Conservation (phyloP, 1,140 invertebrate genomes). For the Lepeophtheirus salmonis region DNA sequence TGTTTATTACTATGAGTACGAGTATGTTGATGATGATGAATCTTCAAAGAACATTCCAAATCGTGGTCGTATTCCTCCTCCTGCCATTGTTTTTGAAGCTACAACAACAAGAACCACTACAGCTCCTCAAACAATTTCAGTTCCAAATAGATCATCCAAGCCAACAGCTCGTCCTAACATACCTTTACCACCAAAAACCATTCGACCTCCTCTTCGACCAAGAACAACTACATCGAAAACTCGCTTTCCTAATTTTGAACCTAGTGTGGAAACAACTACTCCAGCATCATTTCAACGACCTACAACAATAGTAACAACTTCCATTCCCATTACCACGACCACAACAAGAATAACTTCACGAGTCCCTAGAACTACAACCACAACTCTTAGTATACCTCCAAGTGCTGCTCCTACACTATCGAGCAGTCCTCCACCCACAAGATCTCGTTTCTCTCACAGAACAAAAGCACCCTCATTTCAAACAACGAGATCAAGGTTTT, state of each 20-base stretch:
- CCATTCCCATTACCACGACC: background rate
- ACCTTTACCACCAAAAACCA: background rate
- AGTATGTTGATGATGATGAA: slow-evolving; percentile 16
- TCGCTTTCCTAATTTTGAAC: background rate
- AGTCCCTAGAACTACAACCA: background rate
- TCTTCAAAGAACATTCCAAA: too few species aligned
- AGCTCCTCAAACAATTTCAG: too few species aligned
- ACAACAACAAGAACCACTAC: too few species aligned
- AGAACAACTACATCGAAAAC: background rate
- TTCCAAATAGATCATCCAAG: background rate
- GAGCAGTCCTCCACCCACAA: background rate
- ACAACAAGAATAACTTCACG: background rate
- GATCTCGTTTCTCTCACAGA: background rate
- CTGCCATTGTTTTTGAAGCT: background rate
- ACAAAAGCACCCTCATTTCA: background rate
- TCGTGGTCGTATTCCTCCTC: background rate
- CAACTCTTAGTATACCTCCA: background rate
- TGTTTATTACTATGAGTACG: slow-evolving; percentile 19
- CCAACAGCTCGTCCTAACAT: background rate
- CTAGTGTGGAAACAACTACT: background rate
- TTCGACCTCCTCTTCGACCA: background rate
- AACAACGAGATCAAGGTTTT: background rate
- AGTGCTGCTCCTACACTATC: too few species aligned
- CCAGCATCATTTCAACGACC: background rate
- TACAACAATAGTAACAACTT: background rate